A percentile compares a stretch with the other conserved stretches of the same genome.
Evolutionary conservation across 92 coral and sea anemone genomes (phyloP).

Genomic region (Parazoanthus darwini): DNA sequence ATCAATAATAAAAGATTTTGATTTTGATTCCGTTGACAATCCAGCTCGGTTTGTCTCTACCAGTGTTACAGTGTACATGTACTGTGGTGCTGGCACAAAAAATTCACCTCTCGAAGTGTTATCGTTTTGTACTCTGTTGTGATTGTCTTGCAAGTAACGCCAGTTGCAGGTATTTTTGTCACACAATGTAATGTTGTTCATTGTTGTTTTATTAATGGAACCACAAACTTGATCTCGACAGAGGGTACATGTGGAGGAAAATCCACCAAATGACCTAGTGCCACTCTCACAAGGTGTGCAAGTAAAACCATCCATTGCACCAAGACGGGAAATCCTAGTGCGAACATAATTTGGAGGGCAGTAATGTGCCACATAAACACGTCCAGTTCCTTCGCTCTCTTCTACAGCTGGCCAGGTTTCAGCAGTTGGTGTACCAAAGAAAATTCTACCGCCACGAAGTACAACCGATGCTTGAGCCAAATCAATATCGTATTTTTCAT

Average conservation of each 20-base stretch:
- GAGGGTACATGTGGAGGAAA: constrained; percentile 27
- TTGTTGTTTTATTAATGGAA: not conserved
- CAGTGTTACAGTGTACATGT: constrained; percentile 45
- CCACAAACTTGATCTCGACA: constrained; percentile 27
- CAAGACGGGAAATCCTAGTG: constrained; percentile 9
- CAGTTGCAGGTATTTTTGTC: constrained; percentile 28
- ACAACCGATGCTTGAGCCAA: constrained; percentile 48
- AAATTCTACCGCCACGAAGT: constrained; percentile 35
- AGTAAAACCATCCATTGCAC: not conserved
- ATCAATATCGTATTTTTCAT: not conserved
- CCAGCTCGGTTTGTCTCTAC: constrained; percentile 55
- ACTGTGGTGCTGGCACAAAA: constrained; percentile 31
- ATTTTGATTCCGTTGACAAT: constrained; percentile 61
- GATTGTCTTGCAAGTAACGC: not conserved
- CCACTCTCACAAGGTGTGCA: constrained; percentile 63
- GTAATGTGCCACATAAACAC: constrained; percentile 53
- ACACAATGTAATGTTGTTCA: constrained; percentile 24
- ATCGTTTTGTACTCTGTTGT: not conserved
- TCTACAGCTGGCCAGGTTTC: constrained; percentile 54
- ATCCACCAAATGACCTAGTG: constrained; percentile 62
- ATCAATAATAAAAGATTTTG: constrained; percentile 79
- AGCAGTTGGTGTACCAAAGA: constrained; percentile 56
- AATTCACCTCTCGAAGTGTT: not conserved
- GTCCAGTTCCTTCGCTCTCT: constrained; percentile 52
- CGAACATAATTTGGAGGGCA: constrained; percentile 59